These are phyloP conservation scores for Rhincodon typus DNA, from an alignment of 2,797 vertebrate species.

Conservation along the genomic window DNA sequence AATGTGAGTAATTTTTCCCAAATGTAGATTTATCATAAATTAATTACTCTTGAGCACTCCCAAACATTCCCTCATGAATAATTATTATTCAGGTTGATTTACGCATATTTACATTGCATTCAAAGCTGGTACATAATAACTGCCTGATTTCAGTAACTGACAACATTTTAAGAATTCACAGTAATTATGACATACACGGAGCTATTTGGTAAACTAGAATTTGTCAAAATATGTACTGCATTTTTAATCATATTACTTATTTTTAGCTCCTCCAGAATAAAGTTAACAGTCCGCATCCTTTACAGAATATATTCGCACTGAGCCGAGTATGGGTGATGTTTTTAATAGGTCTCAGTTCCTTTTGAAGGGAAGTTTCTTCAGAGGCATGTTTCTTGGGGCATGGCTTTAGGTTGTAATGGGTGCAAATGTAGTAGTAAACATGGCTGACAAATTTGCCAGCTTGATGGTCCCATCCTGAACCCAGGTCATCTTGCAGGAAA, in stretches of 20 bases:
- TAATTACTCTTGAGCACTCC: background rate
- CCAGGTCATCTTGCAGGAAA: background rate
- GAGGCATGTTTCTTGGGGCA: background rate
- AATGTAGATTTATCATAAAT: background rate
- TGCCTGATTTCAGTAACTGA: background rate
- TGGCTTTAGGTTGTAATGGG: background rate
- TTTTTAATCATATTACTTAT: background rate
- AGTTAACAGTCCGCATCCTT: background rate
- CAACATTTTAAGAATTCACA: background rate
- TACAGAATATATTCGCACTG: background rate
- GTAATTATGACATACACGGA: background rate
- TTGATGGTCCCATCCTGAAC: background rate
- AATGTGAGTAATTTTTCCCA: conserved; percentile 40
- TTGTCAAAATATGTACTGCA: background rate
- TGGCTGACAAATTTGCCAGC: background rate
- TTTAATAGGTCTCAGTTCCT: background rate
- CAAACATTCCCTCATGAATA: background rate
- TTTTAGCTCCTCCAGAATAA: background rate
- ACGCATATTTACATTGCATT: background rate
- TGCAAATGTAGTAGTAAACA: no score
- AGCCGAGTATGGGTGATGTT: background rate
- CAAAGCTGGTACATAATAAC: background rate
- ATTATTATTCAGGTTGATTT: conserved; percentile 33
- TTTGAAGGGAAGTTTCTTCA: background rate
- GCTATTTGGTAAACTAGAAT: background rate